A percentile compares a stretch with the other conserved stretches of the same genome.
phyloP scores from a whole-genome alignment of 2,888 invertebrate genomes.

The Ectemnius continuus region DNA sequence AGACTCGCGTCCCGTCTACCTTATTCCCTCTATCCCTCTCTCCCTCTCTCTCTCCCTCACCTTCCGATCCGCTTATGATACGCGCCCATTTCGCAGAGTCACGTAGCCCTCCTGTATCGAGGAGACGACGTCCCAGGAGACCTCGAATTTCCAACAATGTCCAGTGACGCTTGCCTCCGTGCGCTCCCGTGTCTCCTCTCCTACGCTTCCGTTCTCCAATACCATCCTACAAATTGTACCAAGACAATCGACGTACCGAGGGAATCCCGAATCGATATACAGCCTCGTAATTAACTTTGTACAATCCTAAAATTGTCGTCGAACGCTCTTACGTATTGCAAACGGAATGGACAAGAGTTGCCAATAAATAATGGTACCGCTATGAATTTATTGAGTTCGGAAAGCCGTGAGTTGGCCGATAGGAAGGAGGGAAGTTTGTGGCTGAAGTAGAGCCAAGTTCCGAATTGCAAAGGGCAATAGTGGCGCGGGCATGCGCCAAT shows the following conservation, averaged over 20 bases:
- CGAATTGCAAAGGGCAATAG: no score
- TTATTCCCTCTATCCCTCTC: no score
- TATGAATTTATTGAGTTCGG: neutral
- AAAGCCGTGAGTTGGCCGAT: neutral
- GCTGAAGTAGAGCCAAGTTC: no score
- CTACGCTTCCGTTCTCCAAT: neutral
- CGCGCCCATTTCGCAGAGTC: conserved; percentile 60
- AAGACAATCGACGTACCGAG: neutral
- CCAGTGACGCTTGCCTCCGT: conserved; percentile 27
- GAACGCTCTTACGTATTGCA: no score
- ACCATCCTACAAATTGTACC: neutral
- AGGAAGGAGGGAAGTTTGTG: neutral
- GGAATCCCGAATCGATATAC: conserved; percentile 54
- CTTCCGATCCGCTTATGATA: conserved; percentile 58
- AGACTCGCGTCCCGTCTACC: conserved; percentile 29
- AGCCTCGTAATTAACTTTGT: conserved; percentile 67
- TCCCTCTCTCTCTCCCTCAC: neutral
- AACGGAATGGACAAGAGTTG: no score
- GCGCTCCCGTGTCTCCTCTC: neutral
- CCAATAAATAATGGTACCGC: neutral
- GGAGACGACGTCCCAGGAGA: conserved; percentile 28
- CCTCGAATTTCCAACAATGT: conserved; percentile 43
- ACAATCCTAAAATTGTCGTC: no score
- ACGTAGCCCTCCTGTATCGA: conserved; percentile 48
- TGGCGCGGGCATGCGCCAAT: no score